Evolutionary conservation across 1,140 invertebrate genomes (phyloP), one percentile per base, ranked within the genome.

Genomic region (Prorops nasuta): DNA sequence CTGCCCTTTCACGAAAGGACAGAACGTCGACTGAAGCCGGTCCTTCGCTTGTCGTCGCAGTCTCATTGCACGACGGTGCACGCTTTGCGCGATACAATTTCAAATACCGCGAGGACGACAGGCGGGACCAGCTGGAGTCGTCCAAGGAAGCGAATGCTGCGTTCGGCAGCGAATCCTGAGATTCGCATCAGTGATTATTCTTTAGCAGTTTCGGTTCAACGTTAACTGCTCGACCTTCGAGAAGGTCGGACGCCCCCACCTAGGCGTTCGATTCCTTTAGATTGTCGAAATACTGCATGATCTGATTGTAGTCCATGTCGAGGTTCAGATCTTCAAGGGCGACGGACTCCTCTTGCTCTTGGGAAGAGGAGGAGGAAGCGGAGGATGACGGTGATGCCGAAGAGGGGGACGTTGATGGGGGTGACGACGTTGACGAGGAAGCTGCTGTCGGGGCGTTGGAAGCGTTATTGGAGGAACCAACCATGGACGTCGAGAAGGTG

Each of bases 231-330:
- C 59, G 60, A 58, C 60, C 53, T 58, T 56, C 48, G 19, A 35
- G 37, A 28, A 64, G 60, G 54, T 49, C 56, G 56, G 51, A 57
- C 24, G 41, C 22, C 54, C 20, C 42, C 32, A 63, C 66, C 74
- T 75, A 78, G 74, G 76, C 76, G 54, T 78, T 78, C 50, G 76
- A 78, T 54, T 78, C 94, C 83, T 97, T 97, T 63, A 98, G 81
- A 81, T 94, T 96, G 77, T 96, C 92, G 82, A 98, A 96, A 79
- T 97, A 96, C 66, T 94, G 89, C 90, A 96, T 93, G 69, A 98
- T 91, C 81, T 96, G 91, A 68, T 96, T 92, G 76, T 97, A 96
- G 72, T 96, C 92, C 91, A 97, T 93, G 60, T 91, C 91, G 50
- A 90, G 80, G 60, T 87, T 85, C 12, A 92, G 79, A 73, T 90